phyloP scores from a whole-genome alignment of 2,888 invertebrate species.

The Mayetiola destructor region DNA sequence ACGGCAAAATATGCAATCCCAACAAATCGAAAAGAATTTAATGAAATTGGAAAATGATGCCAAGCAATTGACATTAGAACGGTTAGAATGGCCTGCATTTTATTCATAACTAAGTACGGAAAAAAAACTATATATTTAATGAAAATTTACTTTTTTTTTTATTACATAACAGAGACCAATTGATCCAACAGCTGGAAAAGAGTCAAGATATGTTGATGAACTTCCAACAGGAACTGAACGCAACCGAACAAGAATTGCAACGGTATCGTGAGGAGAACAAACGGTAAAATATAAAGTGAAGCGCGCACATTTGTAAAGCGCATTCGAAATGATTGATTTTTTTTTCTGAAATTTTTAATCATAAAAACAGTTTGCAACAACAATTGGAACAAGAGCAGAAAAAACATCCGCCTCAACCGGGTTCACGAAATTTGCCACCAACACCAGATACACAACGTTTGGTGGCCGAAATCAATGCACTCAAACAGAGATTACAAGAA shows the following conservation, averaged over 20 bases:
- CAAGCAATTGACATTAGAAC: slow-evolving; percentile 69
- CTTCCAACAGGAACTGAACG: slow-evolving; percentile 80
- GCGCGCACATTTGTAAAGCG: background rate
- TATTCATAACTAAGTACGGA: background rate
- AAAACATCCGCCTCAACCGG: background rate
- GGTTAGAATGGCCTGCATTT: background rate
- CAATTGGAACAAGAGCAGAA: slow-evolving; percentile 9
- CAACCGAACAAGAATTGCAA: slow-evolving; percentile 68
- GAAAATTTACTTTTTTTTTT: background rate
- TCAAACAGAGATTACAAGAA: slow-evolving; percentile 59
- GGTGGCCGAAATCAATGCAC: slow-evolving; percentile 44
- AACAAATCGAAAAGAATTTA: slow-evolving; percentile 72
- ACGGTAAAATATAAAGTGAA: too few relatives aligned
- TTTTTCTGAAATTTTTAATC: background rate
- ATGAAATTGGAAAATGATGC: slow-evolving; percentile 72
- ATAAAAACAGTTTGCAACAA: background rate
- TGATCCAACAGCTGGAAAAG: slow-evolving; percentile 79
- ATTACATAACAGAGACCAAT: slow-evolving; percentile 46
- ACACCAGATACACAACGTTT: slow-evolving; percentile 61
- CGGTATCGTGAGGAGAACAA: slow-evolving; percentile 58
- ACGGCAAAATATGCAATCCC: slow-evolving; percentile 48
- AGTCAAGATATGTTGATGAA: slow-evolving; percentile 85
- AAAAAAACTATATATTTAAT: background rate
- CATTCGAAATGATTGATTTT: background rate
- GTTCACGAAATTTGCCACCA: slow-evolving; percentile 49